phyloP scores from a whole-genome alignment of 2,888 invertebrate species.

The Microchrysa polita region DNA sequence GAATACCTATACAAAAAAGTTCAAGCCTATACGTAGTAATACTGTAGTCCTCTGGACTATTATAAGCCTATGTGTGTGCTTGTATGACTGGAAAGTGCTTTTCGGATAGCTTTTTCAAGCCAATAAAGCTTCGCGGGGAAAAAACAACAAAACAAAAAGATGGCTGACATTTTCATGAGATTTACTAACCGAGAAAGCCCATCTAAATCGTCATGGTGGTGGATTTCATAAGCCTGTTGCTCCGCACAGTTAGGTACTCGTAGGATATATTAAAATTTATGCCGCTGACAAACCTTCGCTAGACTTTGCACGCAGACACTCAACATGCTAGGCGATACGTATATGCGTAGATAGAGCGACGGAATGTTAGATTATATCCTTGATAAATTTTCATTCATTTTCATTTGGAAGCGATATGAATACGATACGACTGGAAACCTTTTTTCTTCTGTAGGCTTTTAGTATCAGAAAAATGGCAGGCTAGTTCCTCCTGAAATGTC shows the following conservation, averaged over 20 bases:
- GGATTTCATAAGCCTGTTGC: constrained; percentile 42
- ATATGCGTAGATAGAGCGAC: no score
- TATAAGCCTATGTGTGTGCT: not conserved
- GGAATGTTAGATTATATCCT: not conserved
- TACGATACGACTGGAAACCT: not conserved
- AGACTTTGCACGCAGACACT: not conserved
- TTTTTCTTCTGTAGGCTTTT: no score
- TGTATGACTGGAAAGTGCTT: not conserved
- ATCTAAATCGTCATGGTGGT: constrained; percentile 10
- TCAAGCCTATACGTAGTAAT: not conserved
- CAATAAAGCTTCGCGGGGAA: no score
- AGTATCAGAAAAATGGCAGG: not conserved
- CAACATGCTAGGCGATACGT: not conserved
- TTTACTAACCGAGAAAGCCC: constrained; percentile 7
- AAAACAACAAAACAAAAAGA: constrained; percentile 34
- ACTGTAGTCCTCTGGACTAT: no score
- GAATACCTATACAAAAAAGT: not conserved
- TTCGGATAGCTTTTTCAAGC: constrained; percentile 16
- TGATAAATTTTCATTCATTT: constrained; percentile 36
- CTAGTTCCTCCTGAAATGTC: not conserved
- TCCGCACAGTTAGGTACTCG: not conserved
- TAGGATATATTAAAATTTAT: not conserved
- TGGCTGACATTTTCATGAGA: constrained; percentile 29
- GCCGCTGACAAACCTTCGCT: not conserved
- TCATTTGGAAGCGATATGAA: constrained; percentile 11